Evolutionary conservation across 2,113 vertebrate genomes (phyloP).

Genomic region (Alectura lathami): DNA sequence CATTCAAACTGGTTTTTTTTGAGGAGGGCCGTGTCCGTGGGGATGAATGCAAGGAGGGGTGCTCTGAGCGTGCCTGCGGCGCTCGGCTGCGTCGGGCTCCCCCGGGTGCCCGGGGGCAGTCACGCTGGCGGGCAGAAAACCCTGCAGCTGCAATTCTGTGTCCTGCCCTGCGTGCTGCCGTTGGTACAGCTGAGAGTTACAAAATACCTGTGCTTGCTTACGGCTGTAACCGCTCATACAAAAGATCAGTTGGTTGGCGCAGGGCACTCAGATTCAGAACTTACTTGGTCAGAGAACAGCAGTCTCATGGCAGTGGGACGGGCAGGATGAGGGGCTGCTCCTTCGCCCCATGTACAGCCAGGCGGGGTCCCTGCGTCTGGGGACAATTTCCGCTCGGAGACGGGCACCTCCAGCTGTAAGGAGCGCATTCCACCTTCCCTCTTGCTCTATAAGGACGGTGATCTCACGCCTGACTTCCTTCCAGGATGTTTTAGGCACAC

Average conservation of each 20-base stretch:
- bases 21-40: too few relatives aligned
- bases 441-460: neutral
- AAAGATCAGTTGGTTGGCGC: neutral
- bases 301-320: neutral
- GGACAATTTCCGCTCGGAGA: neutral
- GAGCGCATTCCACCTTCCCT: neutral
- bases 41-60: neutral
- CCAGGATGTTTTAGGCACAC: neutral
- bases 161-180: accelerated
- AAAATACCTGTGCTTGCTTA: neutral
- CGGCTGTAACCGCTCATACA: neutral
- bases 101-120: too few relatives aligned
- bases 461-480: neutral
- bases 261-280: neutral
- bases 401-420: neutral
- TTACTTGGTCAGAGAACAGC: neutral
- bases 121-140: too few relatives aligned
- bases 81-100: accelerated
- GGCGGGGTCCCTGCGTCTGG: too few relatives aligned
- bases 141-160: neutral
- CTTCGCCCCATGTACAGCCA: too few relatives aligned
- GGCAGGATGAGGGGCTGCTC: too few relatives aligned
- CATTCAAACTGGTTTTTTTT: accelerated
- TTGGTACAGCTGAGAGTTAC: accelerated
- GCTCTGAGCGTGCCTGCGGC: neutral